Percentiles rank a stretch among this genome's conserved stretches.
Evolutionary conservation across 1,140 invertebrate genomes (phyloP).

Genomic region (Habropoda laboriosa): DNA sequence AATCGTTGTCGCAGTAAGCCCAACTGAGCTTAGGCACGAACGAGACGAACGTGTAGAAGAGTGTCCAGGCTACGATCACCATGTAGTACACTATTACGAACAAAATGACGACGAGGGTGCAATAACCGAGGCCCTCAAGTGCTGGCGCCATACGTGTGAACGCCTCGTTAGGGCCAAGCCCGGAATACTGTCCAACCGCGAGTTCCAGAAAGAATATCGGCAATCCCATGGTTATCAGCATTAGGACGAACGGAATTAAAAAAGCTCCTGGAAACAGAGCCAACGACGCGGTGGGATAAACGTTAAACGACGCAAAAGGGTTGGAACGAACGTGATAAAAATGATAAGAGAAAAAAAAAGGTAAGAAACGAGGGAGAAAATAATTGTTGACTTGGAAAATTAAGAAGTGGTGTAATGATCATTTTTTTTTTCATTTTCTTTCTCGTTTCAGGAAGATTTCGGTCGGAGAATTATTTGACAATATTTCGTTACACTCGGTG

Average conservation of each 20-base stretch:
- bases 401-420: no score
- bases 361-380: no score
- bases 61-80: constrained; percentile 90
- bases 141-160: constrained; percentile 84
- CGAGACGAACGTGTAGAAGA: constrained; percentile 89
- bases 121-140: constrained; percentile 86
- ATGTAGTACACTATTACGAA: constrained; percentile 92
- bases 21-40: constrained; percentile 87
- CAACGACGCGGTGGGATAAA: constrained; percentile 2
- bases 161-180: constrained; percentile 83
- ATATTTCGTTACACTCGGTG: no score
- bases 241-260: constrained; percentile 90
- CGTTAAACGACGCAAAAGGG: no score
- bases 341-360: no score
- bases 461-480: no score
- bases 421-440: no score
- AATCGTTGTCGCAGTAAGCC: constrained; percentile 87
- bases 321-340: no score
- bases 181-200: constrained; percentile 85
- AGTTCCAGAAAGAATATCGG: constrained; percentile 89
- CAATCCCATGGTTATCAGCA: constrained; percentile 89
- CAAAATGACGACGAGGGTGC: constrained; percentile 88
- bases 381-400: no score
- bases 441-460: no score
- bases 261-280: constrained; percentile 85